Conservation (phyloP, 2,888 invertebrate species). For the Endotricha flammealis region DNA sequence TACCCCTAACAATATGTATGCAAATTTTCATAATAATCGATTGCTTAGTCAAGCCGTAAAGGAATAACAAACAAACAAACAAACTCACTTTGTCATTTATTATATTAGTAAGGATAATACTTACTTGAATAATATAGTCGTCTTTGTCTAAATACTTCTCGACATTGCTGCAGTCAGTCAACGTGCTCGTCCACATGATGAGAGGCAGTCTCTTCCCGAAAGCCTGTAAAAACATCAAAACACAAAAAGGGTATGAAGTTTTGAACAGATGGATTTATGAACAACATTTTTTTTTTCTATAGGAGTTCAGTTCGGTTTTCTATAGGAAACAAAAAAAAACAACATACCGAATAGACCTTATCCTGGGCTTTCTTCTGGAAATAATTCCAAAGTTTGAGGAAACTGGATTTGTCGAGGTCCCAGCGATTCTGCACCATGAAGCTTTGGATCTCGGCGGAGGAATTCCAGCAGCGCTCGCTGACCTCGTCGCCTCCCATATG, state of each 20-base stretch:
- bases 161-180: constrained; percentile 83
- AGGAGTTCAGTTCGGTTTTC: too few species aligned
- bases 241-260: too few species aligned
- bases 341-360: constrained; percentile 68
- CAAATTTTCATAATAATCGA: too few species aligned
- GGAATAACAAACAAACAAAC: too few species aligned
- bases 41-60: too few species aligned
- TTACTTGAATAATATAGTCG: constrained; percentile 87
- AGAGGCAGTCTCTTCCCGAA: constrained; percentile 79
- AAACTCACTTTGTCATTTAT: too few species aligned
- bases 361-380: constrained; percentile 85
- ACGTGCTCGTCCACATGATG: constrained; percentile 89
- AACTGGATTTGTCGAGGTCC: constrained; percentile 77
- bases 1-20: too few species aligned
- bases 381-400: constrained; percentile 84
- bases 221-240: constrained; percentile 45
- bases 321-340: constrained; percentile 2
- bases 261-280: too few species aligned
- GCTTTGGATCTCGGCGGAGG: constrained; percentile 80
- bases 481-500: constrained; percentile 95
- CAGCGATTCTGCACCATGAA: constrained; percentile 84
- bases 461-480: constrained; percentile 85
- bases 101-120: too few species aligned
- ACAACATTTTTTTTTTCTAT: too few species aligned
- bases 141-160: constrained; percentile 82